Conservation (phyloP, 2,797 vertebrate species). For the Poecilia picta region DNA sequence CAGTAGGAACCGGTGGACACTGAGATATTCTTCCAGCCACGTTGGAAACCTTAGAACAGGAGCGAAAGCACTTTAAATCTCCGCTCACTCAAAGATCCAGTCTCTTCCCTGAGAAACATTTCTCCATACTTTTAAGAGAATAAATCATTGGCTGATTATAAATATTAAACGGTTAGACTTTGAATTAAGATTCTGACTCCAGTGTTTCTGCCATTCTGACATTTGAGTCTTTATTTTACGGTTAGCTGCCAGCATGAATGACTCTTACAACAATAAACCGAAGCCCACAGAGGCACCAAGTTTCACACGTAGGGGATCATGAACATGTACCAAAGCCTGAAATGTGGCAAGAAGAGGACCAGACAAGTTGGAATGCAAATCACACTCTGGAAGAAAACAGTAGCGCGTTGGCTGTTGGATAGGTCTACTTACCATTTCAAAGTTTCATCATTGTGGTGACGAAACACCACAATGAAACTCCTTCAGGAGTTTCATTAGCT, state of each 20-base stretch:
- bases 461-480: neutral
- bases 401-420: neutral
- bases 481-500: neutral
- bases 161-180: slow-evolving; percentile 68
- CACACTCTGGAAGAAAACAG: neutral
- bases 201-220: slow-evolving; percentile 26
- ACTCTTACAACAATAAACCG: neutral
- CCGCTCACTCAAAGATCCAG: slow-evolving; percentile 45
- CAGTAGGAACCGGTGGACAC: neutral
- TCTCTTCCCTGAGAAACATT: slow-evolving; percentile 49
- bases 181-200: slow-evolving; percentile 44
- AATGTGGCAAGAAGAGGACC: neutral
- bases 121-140: slow-evolving; percentile 68
- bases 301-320: neutral
- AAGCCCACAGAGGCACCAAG: neutral
- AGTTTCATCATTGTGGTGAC: neutral
- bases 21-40: neutral
- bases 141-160: slow-evolving; percentile 72
- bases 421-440: too few species aligned
- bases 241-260: neutral
- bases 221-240: slow-evolving; percentile 17
- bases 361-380: neutral
- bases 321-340: neutral
- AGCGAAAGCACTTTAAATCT: slow-evolving; percentile 39
- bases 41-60: slow-evolving; percentile 42